phyloP scores from a whole-genome alignment of 2,888 invertebrate species.

The Thelaira solivaga region DNA sequence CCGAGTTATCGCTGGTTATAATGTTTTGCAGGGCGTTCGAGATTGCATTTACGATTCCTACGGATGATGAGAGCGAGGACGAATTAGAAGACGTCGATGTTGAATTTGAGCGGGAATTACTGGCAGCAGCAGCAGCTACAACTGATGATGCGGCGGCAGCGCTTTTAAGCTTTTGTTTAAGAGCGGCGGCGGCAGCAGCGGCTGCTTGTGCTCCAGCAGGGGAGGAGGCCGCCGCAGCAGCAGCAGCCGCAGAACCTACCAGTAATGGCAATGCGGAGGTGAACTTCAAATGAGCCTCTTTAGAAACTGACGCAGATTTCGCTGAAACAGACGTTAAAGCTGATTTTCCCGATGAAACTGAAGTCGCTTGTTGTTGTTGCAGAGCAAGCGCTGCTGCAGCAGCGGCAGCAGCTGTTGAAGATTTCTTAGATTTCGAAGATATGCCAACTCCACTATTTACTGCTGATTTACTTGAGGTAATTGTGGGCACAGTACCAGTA shows the following conservation, averaged over 20 bases:
- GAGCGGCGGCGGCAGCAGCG: conserved; percentile 70
- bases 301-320: conserved; percentile 63
- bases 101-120: conserved; percentile 70
- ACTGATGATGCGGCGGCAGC: conserved; percentile 66
- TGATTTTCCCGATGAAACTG: conserved; percentile 60
- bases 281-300: conserved; percentile 71
- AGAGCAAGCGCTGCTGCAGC: conserved; percentile 54
- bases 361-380: conserved; percentile 63
- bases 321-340: conserved; percentile 63
- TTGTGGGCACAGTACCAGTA: conserved; percentile 63
- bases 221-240: conserved; percentile 67
- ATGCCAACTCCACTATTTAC: conserved; percentile 49
- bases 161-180: conserved; percentile 71
- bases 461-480: conserved; percentile 66
- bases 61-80: conserved; percentile 73
- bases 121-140: conserved; percentile 66
- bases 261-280: conserved; percentile 69
- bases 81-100: conserved; percentile 74
- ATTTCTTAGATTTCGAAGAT: conserved; percentile 46
- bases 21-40: conserved; percentile 75
- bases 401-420: conserved; percentile 50
- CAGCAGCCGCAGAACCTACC: conserved; percentile 72
- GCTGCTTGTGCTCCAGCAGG: conserved; percentile 65
- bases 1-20: conserved; percentile 89
- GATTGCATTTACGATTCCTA: conserved; percentile 73